phyloP scores from a whole-genome alignment of 2,797 vertebrate species.

The Setipinna tenuifilis region DNA sequence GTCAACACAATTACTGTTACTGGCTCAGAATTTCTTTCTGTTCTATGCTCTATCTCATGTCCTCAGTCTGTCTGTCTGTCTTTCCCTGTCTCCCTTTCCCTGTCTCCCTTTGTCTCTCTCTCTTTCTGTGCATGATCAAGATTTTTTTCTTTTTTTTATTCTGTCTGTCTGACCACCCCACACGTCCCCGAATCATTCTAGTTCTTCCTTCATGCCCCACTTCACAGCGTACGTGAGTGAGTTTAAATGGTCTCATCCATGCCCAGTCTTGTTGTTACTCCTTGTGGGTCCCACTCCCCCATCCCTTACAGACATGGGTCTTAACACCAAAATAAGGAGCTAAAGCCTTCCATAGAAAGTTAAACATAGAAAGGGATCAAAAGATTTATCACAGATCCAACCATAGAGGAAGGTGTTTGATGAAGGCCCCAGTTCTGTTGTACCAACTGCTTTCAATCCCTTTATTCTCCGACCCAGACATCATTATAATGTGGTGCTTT shows the following conservation, averaged over 20 bases:
- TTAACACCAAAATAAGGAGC: not conserved
- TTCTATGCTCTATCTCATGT: not conserved
- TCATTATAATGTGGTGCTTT: not conserved
- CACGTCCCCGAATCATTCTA: too few species aligned
- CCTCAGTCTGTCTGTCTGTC: too few species aligned
- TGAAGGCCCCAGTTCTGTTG: not conserved
- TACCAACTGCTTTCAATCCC: not conserved
- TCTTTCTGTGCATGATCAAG: not conserved
- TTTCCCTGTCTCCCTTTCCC: not conserved
- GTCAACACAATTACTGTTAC: not conserved
- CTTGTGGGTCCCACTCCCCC: not conserved
- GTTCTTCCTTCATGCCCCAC: not conserved
- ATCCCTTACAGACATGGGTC: not conserved
- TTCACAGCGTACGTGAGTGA: conserved; percentile 8
- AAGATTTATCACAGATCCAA: not conserved
- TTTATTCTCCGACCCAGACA: not conserved
- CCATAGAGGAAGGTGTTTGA: not conserved
- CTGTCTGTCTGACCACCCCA: too few species aligned
- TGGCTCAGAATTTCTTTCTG: not conserved
- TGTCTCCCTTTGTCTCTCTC: not conserved
- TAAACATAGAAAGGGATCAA: not conserved
- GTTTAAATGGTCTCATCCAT: not conserved
- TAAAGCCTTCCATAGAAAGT: not conserved
- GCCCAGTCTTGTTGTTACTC: not conserved
- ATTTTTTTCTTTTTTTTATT: too few species aligned